Evolutionary conservation across 2,113 vertebrate species (phyloP).

Genomic region (Lipophrys pholis): DNA sequence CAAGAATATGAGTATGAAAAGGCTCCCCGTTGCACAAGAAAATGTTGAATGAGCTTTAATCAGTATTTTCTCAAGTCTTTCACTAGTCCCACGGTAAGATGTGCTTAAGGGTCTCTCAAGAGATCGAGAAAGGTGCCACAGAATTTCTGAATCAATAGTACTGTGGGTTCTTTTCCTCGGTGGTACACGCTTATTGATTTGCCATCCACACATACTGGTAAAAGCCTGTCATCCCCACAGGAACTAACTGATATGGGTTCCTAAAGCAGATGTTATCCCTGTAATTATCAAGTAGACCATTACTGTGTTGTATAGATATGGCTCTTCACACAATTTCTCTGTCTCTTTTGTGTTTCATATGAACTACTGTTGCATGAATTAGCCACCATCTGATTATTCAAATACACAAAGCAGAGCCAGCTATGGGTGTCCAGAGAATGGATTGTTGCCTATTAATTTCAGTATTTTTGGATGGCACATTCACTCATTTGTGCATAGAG

Average conservation of each 20-base stretch:
- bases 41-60: constrained; percentile 1
- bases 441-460: neutral
- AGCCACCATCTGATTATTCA: constrained; percentile 8
- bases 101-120: constrained; percentile 33
- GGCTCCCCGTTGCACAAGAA: neutral
- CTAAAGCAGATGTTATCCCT: constrained; percentile 22
- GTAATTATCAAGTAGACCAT: constrained; percentile 28
- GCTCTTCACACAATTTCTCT: neutral
- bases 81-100: constrained; percentile 11
- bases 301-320: neutral
- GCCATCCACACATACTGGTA: constrained; percentile 49
- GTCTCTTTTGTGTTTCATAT: neutral
- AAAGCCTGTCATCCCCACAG: constrained; percentile 28
- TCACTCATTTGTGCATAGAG: neutral
- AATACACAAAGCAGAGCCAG: neutral
- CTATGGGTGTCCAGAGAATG: neutral
- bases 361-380: neutral
- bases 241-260: constrained; percentile 23
- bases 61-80: constrained; percentile 8
- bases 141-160: constrained; percentile 53
- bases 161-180: constrained; percentile 44
- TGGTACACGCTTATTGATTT: constrained; percentile 57
- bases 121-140: constrained; percentile 48
- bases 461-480: neutral
- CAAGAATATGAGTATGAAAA: constrained; percentile 4